Evolutionary conservation across 1,140 invertebrate genomes (phyloP), one percentile per base, ranked within the genome.

Genomic region (Littorina saxatilis): DNA sequence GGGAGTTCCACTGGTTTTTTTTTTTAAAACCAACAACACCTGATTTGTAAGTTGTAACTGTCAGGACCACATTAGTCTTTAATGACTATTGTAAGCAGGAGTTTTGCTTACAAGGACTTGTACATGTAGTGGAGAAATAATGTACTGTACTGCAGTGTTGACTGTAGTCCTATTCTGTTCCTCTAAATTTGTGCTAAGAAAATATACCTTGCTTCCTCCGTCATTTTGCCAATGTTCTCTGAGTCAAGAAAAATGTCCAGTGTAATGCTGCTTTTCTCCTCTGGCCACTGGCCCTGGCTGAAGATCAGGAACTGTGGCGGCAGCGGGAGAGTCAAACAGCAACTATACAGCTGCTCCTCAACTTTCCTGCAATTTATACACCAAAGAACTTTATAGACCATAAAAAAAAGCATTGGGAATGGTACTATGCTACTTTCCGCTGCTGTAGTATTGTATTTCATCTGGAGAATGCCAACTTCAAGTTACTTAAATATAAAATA

Each of bases 301-400:
- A 82, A 82, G 1, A 82, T 39, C 39, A 82, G 23, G 29, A 82
- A 35, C 40, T 79, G 75, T 63, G 76, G 76, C 5, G 76, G 58
- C 13, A 78, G 55, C 11, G 76, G 76, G n/a, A 37, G 29, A 17
- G 52, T 29, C 35, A 78, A 7, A n/a, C 4, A 13, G 47, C 76
- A 29, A 0, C 35, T 40, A 15, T 63, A 78, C 35, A 29, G n/a
- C 20, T 39, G 58, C 20, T 66, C 37, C 15, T 40, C 58, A 3
- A 29, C 29, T 13, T 78, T 63, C 76, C 52, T 78, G 76, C 17
- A 78, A 63, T 1, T 40, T 35, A 39, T 32, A 4, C 5, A 72
- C 39, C 68, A 32, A 72, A 32, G 32, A 37, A 2, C 68, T 39
- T 2, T 72, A 40, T 35, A 37, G 20, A 29, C 7, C 2, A 23